These are phyloP conservation scores for Megatriorchis doriae DNA, from an alignment of 2,113 vertebrate species.

Conservation along the genomic window DNA sequence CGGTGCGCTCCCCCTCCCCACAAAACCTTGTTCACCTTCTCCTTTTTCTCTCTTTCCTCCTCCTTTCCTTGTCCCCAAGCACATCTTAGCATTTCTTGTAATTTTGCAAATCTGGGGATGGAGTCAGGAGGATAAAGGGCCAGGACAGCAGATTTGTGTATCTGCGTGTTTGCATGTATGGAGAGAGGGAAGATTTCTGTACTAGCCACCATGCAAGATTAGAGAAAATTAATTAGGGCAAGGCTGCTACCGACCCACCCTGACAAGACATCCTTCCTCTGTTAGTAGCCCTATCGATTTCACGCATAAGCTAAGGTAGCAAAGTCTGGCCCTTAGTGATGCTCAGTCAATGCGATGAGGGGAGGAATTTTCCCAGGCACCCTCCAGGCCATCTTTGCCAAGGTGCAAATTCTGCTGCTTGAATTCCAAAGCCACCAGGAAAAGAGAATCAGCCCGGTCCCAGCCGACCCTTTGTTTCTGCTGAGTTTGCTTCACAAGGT, in stretches of 20 bases:
- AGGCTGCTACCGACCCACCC: background rate
- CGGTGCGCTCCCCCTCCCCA: background rate
- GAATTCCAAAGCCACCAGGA: background rate
- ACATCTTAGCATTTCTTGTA: background rate
- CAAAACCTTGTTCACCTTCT: background rate
- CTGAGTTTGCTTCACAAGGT: background rate
- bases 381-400: background rate
- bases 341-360: background rate
- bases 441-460: background rate
- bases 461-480: background rate
- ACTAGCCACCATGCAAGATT: background rate
- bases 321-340: background rate
- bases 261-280: background rate
- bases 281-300: background rate
- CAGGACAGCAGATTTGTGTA: background rate
- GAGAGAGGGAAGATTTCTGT: background rate
- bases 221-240: background rate
- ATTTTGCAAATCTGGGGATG: background rate
- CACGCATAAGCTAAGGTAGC: background rate
- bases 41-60: background rate
- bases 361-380: background rate
- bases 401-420: background rate
- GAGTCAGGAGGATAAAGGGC: background rate
- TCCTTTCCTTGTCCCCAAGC: background rate
- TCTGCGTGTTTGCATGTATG: background rate